Percentiles rank a stretch among this genome's conserved stretches.
These are phyloP conservation scores for Gadus chalcogrammus DNA, from an alignment of 2,113 vertebrate genomes.

Conservation along the genomic window DNA sequence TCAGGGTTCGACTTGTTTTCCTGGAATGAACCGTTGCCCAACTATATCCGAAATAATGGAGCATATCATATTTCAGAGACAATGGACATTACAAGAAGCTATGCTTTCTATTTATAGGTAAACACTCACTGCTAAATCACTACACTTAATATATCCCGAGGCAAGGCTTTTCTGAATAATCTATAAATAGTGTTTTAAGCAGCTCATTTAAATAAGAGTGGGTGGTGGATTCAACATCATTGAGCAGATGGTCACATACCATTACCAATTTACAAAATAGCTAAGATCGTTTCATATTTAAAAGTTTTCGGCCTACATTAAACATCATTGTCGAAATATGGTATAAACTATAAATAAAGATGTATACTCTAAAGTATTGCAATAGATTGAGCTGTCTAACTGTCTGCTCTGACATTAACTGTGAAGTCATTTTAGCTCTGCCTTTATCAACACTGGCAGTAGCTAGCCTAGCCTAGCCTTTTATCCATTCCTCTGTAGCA, in stretches of 20 bases:
- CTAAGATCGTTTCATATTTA: not conserved
- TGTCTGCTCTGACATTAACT: not conserved
- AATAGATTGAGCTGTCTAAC: slow-evolving; percentile 14
- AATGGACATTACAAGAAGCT: not conserved
- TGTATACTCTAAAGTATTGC: slow-evolving; percentile 16
- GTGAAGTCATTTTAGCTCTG: slow-evolving; percentile 32
- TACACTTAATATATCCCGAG: not conserved
- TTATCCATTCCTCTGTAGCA: slow-evolving; percentile 43
- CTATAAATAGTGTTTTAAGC: not conserved
- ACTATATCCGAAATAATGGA: not conserved
- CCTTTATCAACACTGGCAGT: slow-evolving; percentile 34
- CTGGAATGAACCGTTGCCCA: not conserved
- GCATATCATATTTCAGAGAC: not conserved
- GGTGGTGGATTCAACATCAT: not conserved
- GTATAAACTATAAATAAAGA: slow-evolving; percentile 23
- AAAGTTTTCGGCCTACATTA: slow-evolving; percentile 2
- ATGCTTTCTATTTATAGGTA: not conserved
- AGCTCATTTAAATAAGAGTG: not conserved
- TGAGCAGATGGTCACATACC: not conserved
- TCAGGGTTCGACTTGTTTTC: not conserved
- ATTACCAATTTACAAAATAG: not conserved
- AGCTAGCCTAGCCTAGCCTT: slow-evolving; percentile 34
- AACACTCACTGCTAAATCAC: not conserved
- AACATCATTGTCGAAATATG: slow-evolving; percentile 20
- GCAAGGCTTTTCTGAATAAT: slow-evolving; percentile 4